These are phyloP conservation scores for Rousettus leschenaultii DNA, from an alignment of 2,113 vertebrate species.

Conservation along the genomic window DNA sequence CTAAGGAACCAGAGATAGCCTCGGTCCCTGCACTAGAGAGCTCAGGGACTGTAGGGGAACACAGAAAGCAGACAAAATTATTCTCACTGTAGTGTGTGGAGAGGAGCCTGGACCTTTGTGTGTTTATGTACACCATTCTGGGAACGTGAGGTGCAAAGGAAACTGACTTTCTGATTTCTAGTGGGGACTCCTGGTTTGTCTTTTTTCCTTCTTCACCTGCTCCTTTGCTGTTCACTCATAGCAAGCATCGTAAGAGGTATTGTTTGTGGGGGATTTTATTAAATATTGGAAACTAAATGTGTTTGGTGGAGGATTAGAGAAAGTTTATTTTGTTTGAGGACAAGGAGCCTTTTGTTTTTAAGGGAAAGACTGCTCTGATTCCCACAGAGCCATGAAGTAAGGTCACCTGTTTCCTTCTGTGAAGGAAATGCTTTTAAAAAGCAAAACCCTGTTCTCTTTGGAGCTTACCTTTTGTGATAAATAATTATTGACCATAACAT, in stretches of 20 bases:
- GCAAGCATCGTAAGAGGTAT: not conserved
- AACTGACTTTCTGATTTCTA: not conserved
- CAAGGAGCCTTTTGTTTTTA: not conserved
- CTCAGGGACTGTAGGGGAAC: not conserved
- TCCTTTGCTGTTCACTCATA: not conserved
- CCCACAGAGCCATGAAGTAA: not conserved
- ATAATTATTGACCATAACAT: too few relatives aligned
- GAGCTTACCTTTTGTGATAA: too few relatives aligned
- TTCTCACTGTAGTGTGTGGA: too few relatives aligned
- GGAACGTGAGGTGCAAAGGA: not conserved
- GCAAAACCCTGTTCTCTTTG: not conserved
- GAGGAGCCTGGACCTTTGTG: not conserved
- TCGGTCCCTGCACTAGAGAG: not conserved
- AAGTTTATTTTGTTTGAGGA: not conserved
- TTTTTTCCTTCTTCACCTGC: not conserved
- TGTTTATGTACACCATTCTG: not conserved
- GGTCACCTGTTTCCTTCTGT: not conserved
- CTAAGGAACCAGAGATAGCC: not conserved
- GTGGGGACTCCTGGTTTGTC: not conserved
- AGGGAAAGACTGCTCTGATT: not conserved
- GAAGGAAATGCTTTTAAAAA: conserved; percentile 11
- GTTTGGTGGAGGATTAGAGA: not conserved
- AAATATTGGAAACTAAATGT: not conserved
- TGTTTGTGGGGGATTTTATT: not conserved
- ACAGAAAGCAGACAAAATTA: not conserved